Evolutionary conservation across 2,797 vertebrate genomes (phyloP), one percentile per base, ranked within the genome.

Genomic region (Petrocephalus schoutedeni): DNA sequence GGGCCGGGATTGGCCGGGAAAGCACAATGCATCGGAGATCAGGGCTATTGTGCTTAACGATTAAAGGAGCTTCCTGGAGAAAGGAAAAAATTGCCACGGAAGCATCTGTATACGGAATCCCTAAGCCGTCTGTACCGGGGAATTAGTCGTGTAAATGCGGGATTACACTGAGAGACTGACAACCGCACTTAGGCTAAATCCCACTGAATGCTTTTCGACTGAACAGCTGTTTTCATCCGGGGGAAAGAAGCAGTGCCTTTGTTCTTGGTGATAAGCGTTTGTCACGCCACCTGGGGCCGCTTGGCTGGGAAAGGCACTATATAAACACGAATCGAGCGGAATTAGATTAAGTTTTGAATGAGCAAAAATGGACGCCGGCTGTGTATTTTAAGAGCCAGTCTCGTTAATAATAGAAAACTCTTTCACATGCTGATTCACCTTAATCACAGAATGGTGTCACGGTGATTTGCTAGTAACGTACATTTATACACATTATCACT

Each of bases 191-290:
- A 84, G 82, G 21, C 51, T 84, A 84, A 84, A 84, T 84, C 82
- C 51, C 82, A 56, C 23, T 84, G 82, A 84, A 83, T 83, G 80
- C n/a, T 83, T 83, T 51, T 83, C n/a, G 53, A 84, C 82, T 14
- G 82, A 93, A 93, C 91, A 93, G 92, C 91, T 90, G 71, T 87
- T 88, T 89, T 91, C 87, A 90, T 88, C 53, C 64, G 89, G 87
- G 91, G 71, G 71, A 77, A 8, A 77, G 71, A 77, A 45, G 71
- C 16, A 14, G 14, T 45, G 16, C 8, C 14, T 77, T 45, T 77
- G 71, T 77, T 77, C 14, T 77, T 16, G 16, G 14, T 77, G 71
- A 41, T 45, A 77, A 77, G 36, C 71, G 7, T n/a, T 77, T 45
- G 36, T 77, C 16, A 45, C 6, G 10, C 64, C 64, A 67, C 64